A percentile compares a stretch with the other conserved stretches of the same genome.
phyloP scores from a whole-genome alignment of 2,888 invertebrate species.

The Meteorus cinctellus region DNA sequence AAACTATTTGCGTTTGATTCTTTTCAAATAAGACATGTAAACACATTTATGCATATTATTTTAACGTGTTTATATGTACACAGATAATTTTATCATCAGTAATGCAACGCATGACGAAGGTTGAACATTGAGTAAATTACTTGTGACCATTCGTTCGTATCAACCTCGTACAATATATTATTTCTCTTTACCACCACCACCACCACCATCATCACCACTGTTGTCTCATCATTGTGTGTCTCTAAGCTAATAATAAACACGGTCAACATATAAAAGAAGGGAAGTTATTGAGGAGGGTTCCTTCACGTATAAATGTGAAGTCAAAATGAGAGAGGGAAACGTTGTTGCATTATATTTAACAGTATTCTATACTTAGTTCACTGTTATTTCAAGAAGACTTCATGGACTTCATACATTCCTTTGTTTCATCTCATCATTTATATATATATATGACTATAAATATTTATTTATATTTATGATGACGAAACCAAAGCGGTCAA shows the following conservation, averaged over 20 bases:
- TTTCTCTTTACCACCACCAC: neutral
- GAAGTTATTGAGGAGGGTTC: neutral
- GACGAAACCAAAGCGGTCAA: neutral
- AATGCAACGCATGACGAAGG: neutral
- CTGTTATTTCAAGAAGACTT: neutral
- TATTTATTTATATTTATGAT: too few relatives aligned
- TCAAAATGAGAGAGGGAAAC: neutral
- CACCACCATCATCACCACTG: neutral
- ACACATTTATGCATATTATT: neutral
- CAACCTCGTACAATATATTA: neutral
- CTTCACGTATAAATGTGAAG: neutral
- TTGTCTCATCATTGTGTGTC: neutral
- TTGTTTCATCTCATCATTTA: neutral
- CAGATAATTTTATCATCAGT: neutral
- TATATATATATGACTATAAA: neutral
- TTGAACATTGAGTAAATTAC: neutral
- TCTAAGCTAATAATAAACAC: constrained; percentile 3
- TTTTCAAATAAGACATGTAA: neutral
- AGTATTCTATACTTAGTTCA: neutral
- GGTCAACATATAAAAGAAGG: neutral
- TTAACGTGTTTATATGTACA: neutral
- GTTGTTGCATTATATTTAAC: neutral
- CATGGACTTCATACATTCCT: neutral
- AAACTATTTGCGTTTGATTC: neutral
- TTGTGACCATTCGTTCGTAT: neutral